Evolutionary conservation across 2,888 invertebrate species (phyloP), one percentile per base, ranked within the genome.

Genomic region (Drosophila percnosoma): DNA sequence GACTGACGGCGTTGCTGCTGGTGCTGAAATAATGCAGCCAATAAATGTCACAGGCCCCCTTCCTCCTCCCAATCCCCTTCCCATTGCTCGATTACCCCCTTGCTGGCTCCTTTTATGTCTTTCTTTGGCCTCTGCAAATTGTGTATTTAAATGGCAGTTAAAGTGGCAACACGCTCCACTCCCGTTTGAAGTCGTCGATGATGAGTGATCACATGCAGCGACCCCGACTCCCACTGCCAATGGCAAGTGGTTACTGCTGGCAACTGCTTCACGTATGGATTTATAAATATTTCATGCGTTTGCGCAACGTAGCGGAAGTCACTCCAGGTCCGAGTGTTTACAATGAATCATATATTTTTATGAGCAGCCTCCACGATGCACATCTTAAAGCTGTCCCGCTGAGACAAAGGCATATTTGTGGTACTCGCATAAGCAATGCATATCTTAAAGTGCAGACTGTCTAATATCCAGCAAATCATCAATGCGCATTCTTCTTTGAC

Each of bases 101-200:
- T 18, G 13, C 62, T 42, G 33, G 52, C 67, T 66, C 33, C 86
- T 89, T 86, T 86, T 89, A 86, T 89, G 83, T 86, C 78, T 79
- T 80, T 65, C 75, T 68, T 63, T 75, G 66, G 65, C 55, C 75
- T 68, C 54, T 60, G 81, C 71, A 78, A 80, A 83, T 83, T 87
- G 87, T 89, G 54, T 87, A 89, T 87, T 90, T 90, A 90, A 87
- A 87, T 90, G 88, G 87, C 86, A 87, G 90, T 89, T 87, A 90
- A 87, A 87, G 87, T 87, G 90, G 87, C 85, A 90, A 89, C 87
- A 87, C 87, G 87, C 78, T 87, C 84, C 87, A 68, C 62, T 77
- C 77, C 75, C 90, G 85, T 87, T 87, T 90, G 87, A 87, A 86
- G 89, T 84, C 65, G 58, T 73, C 82, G 71, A 74, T 73, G 80